phyloP scores from a whole-genome alignment of 2,113 vertebrate genomes.

The Gila orcuttii region DNA sequence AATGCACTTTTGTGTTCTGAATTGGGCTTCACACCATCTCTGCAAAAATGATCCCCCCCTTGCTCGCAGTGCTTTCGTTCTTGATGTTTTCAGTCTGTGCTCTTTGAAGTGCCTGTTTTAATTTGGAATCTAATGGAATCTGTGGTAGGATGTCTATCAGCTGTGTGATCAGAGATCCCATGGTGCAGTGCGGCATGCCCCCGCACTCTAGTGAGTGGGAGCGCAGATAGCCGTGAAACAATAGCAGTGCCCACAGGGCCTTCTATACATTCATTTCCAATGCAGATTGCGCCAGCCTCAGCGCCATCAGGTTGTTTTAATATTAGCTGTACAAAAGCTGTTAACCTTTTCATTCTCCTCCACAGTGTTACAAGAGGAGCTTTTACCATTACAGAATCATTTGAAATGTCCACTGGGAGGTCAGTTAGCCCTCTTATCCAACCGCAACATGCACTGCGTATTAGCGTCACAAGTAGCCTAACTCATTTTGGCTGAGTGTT shows the following conservation, averaged over 20 bases:
- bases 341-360: conserved; percentile 22
- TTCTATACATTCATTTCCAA: conserved; percentile 67
- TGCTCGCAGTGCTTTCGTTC: conserved; percentile 66
- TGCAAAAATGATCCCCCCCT: conserved; percentile 31
- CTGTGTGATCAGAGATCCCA: conserved; percentile 74
- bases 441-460: too few relatives aligned
- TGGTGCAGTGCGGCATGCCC: conserved; percentile 70
- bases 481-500: conserved; percentile 31
- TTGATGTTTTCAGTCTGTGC: conserved; percentile 66
- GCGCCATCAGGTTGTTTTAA: conserved; percentile 12
- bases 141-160: conserved; percentile 72
- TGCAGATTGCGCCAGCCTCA: conserved; percentile 65
- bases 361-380: neutral
- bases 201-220: conserved; percentile 73
- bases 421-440: neutral
- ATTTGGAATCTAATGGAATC: conserved; percentile 81
- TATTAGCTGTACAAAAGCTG: neutral
- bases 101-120: conserved; percentile 80
- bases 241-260: conserved; percentile 67
- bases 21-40: conserved; percentile 57
- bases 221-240: conserved; percentile 78
- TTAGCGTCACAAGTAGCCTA: conserved; percentile 7
- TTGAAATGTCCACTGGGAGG: neutral
- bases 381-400: neutral
- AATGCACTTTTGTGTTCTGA: neutral